These are phyloP conservation scores for Brachycybe producta DNA, from an alignment of 2,888 invertebrate genomes.

Conservation along the genomic window DNA sequence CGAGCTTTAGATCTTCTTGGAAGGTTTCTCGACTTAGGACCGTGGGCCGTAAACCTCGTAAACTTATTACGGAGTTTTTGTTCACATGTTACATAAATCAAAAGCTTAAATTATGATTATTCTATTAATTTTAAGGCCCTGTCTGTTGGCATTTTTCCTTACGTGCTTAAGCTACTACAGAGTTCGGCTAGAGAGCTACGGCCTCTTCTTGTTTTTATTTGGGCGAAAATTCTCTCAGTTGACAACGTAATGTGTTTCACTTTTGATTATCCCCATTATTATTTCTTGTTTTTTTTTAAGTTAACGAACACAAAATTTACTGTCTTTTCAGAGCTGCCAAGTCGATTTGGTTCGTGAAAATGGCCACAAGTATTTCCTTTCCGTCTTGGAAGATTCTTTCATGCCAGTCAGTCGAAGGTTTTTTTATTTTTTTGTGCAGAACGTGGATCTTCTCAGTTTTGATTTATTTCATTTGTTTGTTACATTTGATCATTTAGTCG, in stretches of 20 bases:
- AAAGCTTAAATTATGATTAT: neutral
- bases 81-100: neutral
- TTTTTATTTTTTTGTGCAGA: neutral
- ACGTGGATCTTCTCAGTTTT: neutral
- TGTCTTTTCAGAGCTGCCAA: conserved; percentile 62
- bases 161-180: conserved; percentile 90
- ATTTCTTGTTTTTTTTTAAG: neutral
- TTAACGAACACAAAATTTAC: neutral
- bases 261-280: neutral
- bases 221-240: conserved; percentile 96
- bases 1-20: conserved; percentile 88
- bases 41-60: conserved; percentile 81
- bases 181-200: conserved; percentile 84
- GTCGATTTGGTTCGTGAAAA: conserved; percentile 84
- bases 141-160: conserved; percentile 96
- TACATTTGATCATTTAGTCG: conserved; percentile 28
- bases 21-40: conserved; percentile 83
- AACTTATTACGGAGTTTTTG: conserved; percentile 19
- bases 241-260: conserved; percentile 57
- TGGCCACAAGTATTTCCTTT: conserved; percentile 87
- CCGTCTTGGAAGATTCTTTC: conserved; percentile 72
- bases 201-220: conserved; percentile 88
- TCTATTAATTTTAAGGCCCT: conserved; percentile 50
- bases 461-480: conserved; percentile 5
- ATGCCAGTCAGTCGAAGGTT: conserved; percentile 52